These are phyloP conservation scores for Drosophila ohnishii DNA, from an alignment of 1,140 invertebrate species.

Conservation along the genomic window DNA sequence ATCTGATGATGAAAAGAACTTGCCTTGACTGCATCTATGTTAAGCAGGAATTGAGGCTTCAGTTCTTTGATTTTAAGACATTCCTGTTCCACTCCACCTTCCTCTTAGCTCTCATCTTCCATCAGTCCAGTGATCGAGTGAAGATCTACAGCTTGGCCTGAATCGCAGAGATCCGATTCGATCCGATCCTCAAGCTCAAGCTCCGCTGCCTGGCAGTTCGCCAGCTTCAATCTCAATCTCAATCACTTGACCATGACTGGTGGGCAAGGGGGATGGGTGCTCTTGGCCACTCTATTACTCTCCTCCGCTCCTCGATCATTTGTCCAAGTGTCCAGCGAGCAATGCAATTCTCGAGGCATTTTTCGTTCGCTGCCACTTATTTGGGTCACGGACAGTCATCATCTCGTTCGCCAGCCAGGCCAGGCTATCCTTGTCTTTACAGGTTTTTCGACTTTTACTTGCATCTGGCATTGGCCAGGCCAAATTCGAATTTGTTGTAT, in stretches of 20 bases:
- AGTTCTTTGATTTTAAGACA: not conserved
- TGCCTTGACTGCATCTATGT: not conserved
- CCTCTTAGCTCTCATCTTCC: constrained; percentile 1
- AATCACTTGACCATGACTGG: constrained; percentile 37
- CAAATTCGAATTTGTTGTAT: constrained; percentile 1
- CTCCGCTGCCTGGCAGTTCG: constrained; percentile 20
- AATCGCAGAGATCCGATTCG: constrained; percentile 19
- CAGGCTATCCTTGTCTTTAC: constrained; percentile 33
- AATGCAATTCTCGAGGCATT: constrained; percentile 65
- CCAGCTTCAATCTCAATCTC: constrained; percentile 31
- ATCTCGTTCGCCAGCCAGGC: constrained; percentile 44
- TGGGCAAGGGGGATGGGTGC: not conserved
- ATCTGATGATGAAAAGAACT: not conserved
- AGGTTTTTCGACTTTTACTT: constrained; percentile 81
- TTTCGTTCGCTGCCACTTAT: constrained; percentile 67
- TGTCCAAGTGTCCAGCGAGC: constrained; percentile 4
- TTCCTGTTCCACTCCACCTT: not conserved
- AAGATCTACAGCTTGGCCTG: constrained; percentile 40
- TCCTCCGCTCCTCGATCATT: not conserved
- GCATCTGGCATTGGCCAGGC: constrained; percentile 51
- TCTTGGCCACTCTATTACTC: constrained; percentile 6
- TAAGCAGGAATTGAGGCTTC: constrained; percentile 20
- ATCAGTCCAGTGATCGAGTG: constrained; percentile 21
- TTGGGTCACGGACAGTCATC: constrained; percentile 78
- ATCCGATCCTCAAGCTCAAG: constrained; percentile 29